Evolutionary conservation across 2,888 invertebrate species (phyloP).

Genomic region (Dendrolimus houi): DNA sequence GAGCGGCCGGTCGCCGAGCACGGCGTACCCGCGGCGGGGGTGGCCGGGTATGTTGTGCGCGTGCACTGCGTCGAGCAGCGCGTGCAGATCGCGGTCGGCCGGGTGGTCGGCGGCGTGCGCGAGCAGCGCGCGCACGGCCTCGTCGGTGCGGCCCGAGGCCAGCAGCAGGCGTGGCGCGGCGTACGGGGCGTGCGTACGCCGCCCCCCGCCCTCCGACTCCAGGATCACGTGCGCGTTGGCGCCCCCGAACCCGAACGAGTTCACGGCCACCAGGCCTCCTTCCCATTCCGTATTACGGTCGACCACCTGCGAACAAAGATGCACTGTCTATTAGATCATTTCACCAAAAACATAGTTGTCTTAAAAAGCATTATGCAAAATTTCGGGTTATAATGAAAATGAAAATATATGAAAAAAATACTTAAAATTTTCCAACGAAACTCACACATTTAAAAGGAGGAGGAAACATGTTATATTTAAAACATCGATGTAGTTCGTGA

Average conservation of each 20-base stretch:
- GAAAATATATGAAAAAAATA: neutral
- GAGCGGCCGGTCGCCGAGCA: conserved; percentile 61
- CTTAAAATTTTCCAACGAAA: too few relatives aligned
- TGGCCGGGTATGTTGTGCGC: conserved; percentile 84
- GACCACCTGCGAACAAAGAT: conserved; percentile 78
- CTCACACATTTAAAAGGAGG: too few relatives aligned
- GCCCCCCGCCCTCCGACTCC: conserved; percentile 81
- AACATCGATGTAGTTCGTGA: too few relatives aligned
- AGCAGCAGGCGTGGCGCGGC: conserved; percentile 72
- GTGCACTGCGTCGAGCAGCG: conserved; percentile 86
- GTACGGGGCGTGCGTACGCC: conserved; percentile 68
- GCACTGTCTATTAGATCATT: neutral
- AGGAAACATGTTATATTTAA: too few relatives aligned
- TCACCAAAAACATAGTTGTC: too few relatives aligned
- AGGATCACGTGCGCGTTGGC: conserved; percentile 95
- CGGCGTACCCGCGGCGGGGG: conserved; percentile 86
- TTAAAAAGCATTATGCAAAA: too few relatives aligned
- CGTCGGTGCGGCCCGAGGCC: conserved; percentile 91
- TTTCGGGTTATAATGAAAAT: neutral
- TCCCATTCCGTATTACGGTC: conserved; percentile 88
- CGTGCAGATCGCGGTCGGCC: conserved; percentile 84
- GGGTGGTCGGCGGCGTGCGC: conserved; percentile 76
- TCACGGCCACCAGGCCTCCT: conserved; percentile 94
- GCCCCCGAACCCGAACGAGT: conserved; percentile 99
- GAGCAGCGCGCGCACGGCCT: conserved; percentile 82